Evolutionary conservation across 2,888 invertebrate genomes (phyloP), one percentile per base, ranked within the genome.

Genomic region (Callosobruchus maculatus): DNA sequence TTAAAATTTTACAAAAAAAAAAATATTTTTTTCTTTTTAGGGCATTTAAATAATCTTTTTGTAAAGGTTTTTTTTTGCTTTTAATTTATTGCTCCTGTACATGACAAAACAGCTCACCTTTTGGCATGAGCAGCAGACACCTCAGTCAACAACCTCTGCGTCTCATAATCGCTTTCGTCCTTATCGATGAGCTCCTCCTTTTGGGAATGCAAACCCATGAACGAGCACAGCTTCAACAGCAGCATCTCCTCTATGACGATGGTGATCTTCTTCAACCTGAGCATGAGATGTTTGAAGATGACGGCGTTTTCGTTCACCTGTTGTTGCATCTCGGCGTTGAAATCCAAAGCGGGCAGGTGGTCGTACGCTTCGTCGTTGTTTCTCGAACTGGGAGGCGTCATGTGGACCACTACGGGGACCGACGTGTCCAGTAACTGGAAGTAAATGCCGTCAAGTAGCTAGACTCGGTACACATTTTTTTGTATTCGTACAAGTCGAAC

Each of bases 231-330:
- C 85, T 95, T 94, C 80, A 95, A 89, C 31, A 97, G 88, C 31
- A 96, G 87, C 74, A 91, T 90, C 86, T 99, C 99, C 84, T 99
- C 99, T 18, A 99, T 88, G 75, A 95, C 92, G 13, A 98, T 88
- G 67, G 94, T 94, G 75, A 97, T 89, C 73, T 96, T 95, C 72
- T 95, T 93, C 73, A 97, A 88, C 77, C 93, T 92, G 20, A 98
- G 89, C 21, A 94, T 92, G 74, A 97, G 88, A 86, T 97, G 94
- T 87, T 95, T 93, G 88, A 95, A 96, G 84, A 96, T 96, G 79
- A 95, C 92, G 0, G 97, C 96, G 88, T 97, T 83, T 84, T 88
- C 76, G 85, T 91, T 89, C 18, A 90, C 89, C 82, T 92, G 91
- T 30, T 93, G 92, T 73, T 82, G 82, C 31, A 94, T 91, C 87